Evolutionary conservation across 2,113 vertebrate genomes (phyloP).

Genomic region (Motacilla alba): DNA sequence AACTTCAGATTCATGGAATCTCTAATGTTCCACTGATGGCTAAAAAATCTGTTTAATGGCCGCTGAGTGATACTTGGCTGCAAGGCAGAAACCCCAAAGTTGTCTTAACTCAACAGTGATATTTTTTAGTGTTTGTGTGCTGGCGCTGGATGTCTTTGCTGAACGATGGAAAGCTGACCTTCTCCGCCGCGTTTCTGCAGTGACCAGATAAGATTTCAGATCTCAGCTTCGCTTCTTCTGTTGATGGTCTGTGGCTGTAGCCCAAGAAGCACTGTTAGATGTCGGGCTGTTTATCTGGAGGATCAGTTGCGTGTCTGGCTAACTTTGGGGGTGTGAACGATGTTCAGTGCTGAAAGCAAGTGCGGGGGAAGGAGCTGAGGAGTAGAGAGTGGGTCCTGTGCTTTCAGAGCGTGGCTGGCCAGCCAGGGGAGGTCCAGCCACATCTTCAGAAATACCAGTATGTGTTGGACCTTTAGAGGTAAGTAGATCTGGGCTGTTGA

Average conservation of each 20-base stretch:
- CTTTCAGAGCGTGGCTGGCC: neutral
- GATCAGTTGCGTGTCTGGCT: neutral
- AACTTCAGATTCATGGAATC: conserved; percentile 69
- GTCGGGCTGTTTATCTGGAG: neutral
- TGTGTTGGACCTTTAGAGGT: neutral
- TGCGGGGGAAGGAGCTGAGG: neutral
- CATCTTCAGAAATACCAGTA: neutral
- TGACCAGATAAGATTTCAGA: conserved; percentile 64
- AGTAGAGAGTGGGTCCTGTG: neutral
- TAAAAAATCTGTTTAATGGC: conserved; percentile 68
- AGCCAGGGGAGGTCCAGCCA: neutral
- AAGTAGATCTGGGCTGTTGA: neutral
- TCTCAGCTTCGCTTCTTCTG: conserved; percentile 22
- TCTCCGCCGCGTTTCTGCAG: conserved; percentile 26
- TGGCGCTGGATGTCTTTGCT: conserved; percentile 20
- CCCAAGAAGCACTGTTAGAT: neutral
- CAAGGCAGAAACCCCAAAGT: conserved; percentile 59
- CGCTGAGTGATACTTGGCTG: conserved; percentile 65
- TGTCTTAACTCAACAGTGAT: conserved; percentile 58
- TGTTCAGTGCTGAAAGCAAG: neutral
- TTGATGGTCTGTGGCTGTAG: conserved; percentile 16
- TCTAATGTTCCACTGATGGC: conserved; percentile 70
- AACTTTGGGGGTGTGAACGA: neutral
- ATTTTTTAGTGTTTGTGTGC: conserved; percentile 55
- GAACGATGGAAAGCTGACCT: conserved; percentile 63